A percentile compares a stretch with the other conserved stretches of the same genome.
Conservation (phyloP, 2,113 vertebrate species). For the Hippocampus zosterae region DNA sequence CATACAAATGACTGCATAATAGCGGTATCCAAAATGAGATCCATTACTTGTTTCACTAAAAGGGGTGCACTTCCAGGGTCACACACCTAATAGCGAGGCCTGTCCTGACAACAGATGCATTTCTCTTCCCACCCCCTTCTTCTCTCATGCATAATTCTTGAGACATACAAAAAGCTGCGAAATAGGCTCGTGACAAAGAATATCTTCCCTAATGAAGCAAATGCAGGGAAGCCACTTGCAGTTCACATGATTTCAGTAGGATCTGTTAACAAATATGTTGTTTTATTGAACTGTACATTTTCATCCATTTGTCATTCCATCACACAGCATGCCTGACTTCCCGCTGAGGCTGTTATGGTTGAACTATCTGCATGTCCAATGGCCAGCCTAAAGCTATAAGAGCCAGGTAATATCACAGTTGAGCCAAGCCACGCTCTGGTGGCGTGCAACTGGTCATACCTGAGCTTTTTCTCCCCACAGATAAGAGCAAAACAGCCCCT, state of each 20-base stretch:
- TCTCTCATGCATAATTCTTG: constrained; percentile 53
- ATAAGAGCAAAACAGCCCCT: constrained; percentile 59
- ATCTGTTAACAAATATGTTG: constrained; percentile 15
- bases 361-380: constrained; percentile 38
- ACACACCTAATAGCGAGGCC: constrained; percentile 58
- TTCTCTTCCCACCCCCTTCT: constrained; percentile 33
- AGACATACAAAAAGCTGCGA: constrained; percentile 38
- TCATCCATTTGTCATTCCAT: constrained; percentile 12
- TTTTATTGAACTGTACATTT: constrained; percentile 12
- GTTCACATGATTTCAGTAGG: constrained; percentile 19
- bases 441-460: constrained; percentile 45
- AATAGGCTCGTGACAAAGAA: constrained; percentile 33
- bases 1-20: constrained; percentile 60
- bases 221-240: constrained; percentile 29
- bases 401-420: constrained; percentile 58
- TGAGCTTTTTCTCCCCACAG: constrained; percentile 48
- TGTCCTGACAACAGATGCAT: constrained; percentile 58
- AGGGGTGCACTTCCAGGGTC: constrained; percentile 64
- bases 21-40: constrained; percentile 56
- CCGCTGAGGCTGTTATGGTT: constrained; percentile 9
- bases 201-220: constrained; percentile 37
- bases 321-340: not conserved
- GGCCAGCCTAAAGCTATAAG: constrained; percentile 42
- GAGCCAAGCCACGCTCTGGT: constrained; percentile 57
- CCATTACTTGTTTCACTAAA: constrained; percentile 62